Percentiles rank a stretch among this genome's conserved stretches.
Evolutionary conservation across 2,888 invertebrate species (phyloP).

Genomic region (Tanytarsus gracilentus): DNA sequence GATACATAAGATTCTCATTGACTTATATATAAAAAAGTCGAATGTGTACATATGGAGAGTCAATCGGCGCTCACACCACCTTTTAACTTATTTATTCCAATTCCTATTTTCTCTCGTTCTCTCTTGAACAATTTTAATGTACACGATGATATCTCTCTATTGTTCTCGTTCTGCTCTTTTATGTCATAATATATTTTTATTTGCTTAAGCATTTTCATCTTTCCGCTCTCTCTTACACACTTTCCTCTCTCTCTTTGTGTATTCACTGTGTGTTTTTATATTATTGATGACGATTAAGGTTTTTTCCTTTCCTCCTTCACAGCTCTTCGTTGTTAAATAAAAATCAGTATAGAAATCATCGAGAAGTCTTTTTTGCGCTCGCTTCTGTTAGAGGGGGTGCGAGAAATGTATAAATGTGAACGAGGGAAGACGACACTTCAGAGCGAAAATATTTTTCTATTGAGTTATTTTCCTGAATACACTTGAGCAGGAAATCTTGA

Average conservation of each 20-base stretch:
- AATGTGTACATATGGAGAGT: too few relatives aligned
- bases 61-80: too few relatives aligned
- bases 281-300: slow-evolving; percentile 6
- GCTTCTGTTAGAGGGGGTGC: too few relatives aligned
- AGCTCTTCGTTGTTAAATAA: slow-evolving; percentile 10
- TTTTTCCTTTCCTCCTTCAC: too few relatives aligned
- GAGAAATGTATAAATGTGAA: background rate
- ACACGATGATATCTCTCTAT: background rate
- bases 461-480: too few relatives aligned
- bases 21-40: too few relatives aligned
- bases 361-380: too few relatives aligned
- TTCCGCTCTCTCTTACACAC: slow-evolving; percentile 8
- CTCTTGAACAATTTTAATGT: background rate
- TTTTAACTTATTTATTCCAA: background rate
- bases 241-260: background rate
- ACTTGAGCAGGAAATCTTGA: too few relatives aligned
- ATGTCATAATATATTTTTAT: slow-evolving; percentile 27
- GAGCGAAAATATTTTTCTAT: too few relatives aligned
- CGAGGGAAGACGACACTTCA: background rate
- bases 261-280: background rate
- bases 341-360: slow-evolving; percentile 1
- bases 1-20: too few relatives aligned
- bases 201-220: slow-evolving; percentile 20
- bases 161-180: background rate
- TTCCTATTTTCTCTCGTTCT: background rate